Conservation (phyloP, 2,888 invertebrate species). For the Cosmia trapezina region DNA sequence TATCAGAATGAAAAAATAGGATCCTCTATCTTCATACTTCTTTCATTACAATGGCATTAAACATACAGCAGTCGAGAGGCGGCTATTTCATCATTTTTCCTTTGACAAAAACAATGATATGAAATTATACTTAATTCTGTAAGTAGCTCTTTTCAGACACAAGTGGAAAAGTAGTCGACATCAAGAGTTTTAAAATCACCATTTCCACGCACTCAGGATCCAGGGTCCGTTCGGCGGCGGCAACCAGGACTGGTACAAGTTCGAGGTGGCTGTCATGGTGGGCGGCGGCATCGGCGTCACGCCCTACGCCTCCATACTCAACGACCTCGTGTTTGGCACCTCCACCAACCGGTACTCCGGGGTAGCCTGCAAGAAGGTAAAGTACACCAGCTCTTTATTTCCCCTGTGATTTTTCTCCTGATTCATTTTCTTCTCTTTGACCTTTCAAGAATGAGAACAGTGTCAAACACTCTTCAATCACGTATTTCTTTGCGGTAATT, state of each 20-base stretch:
- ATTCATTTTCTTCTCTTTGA: no score
- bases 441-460: no score
- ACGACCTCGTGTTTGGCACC: conserved; percentile 98
- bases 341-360: conserved; percentile 98
- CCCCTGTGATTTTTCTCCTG: no score
- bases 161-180: not conserved
- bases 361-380: conserved; percentile 98
- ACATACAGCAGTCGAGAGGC: not conserved
- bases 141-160: not conserved
- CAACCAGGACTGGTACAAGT: conserved; percentile 99
- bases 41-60: not conserved
- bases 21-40: not conserved
- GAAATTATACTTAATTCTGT: not conserved
- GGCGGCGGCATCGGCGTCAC: conserved; percentile 99
- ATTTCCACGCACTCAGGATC: conserved; percentile 88
- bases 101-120: not conserved
- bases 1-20: not conserved
- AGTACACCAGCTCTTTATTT: no score
- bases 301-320: conserved; percentile 98
- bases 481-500: no score
- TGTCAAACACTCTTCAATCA: no score
- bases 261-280: conserved; percentile 99
- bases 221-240: conserved; percentile 99
- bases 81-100: no score
- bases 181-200: not conserved